phyloP scores from a whole-genome alignment of 2,797 vertebrate species.

The Brotula barbata region DNA sequence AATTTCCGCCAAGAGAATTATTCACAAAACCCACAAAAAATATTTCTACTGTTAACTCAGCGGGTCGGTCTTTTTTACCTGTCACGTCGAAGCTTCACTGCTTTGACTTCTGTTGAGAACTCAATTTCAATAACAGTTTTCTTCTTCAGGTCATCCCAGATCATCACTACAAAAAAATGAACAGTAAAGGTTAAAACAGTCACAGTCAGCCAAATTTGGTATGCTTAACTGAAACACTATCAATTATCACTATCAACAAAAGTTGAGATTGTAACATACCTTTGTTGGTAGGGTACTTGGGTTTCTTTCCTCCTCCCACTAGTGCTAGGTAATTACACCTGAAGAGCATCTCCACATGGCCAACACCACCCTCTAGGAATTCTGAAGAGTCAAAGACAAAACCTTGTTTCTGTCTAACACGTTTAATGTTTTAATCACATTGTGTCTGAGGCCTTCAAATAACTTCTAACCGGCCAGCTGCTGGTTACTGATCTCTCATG shows the following conservation, averaged over 20 bases:
- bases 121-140: conserved; percentile 99
- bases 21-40: background rate
- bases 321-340: conserved; percentile 98
- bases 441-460: too few species aligned
- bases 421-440: too few species aligned
- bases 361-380: conserved; percentile 95
- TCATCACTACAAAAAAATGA: conserved; percentile 85
- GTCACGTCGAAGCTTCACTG: conserved; percentile 94
- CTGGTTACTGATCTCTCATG: conserved; percentile 20
- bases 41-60: too few species aligned
- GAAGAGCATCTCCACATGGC: conserved; percentile 98
- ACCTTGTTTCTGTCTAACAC: too few species aligned
- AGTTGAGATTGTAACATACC: conserved; percentile 72
- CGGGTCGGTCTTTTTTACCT: conserved; percentile 77
- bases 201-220: too few species aligned
- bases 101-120: conserved; percentile 98
- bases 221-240: too few species aligned
- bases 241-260: too few species aligned
- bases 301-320: conserved; percentile 97
- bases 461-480: too few species aligned
- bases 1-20: too few species aligned
- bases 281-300: conserved; percentile 99
- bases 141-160: conserved; percentile 99
- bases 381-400: conserved; percentile 78
- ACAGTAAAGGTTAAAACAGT: too few species aligned